Evolutionary conservation across 2,113 vertebrate species (phyloP).

Genomic region (Calyptomena viridis): DNA sequence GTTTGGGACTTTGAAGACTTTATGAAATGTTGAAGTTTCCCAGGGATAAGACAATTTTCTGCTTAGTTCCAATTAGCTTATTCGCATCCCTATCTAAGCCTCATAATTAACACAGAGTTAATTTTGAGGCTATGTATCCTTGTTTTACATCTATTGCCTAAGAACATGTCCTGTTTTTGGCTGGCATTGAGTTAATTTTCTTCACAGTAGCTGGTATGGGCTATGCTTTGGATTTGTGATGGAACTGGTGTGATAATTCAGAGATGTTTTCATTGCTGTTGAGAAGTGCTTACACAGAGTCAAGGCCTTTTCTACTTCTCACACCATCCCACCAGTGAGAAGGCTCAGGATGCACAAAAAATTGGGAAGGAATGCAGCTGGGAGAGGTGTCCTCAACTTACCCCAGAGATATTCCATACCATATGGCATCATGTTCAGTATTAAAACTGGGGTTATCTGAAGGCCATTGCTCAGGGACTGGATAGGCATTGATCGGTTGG

Average conservation of each 20-base stretch:
- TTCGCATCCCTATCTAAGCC: not conserved
- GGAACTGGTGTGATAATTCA: not conserved
- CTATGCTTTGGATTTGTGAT: not conserved
- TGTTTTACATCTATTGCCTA: not conserved
- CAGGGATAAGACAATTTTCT: not conserved
- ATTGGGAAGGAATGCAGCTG: not conserved
- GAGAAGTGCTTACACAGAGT: not conserved
- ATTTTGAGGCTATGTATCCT: not conserved
- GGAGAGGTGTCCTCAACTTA: not conserved
- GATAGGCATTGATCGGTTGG: no score
- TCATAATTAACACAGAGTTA: not conserved
- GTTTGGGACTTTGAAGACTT: not conserved
- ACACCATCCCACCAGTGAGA: not conserved
- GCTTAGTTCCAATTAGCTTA: not conserved
- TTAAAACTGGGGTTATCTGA: not conserved
- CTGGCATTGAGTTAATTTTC: not conserved
- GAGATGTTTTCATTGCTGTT: not conserved
- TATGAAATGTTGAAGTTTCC: not conserved
- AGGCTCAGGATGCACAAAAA: not conserved
- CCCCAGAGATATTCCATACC: not conserved
- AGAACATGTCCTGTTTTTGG: not conserved
- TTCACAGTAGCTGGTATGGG: not conserved
- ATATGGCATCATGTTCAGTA: not conserved
- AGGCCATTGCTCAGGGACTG: not conserved
- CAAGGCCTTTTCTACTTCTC: not conserved